phyloP scores from a whole-genome alignment of 2,888 invertebrate genomes.

The Cephus sareptanus region DNA sequence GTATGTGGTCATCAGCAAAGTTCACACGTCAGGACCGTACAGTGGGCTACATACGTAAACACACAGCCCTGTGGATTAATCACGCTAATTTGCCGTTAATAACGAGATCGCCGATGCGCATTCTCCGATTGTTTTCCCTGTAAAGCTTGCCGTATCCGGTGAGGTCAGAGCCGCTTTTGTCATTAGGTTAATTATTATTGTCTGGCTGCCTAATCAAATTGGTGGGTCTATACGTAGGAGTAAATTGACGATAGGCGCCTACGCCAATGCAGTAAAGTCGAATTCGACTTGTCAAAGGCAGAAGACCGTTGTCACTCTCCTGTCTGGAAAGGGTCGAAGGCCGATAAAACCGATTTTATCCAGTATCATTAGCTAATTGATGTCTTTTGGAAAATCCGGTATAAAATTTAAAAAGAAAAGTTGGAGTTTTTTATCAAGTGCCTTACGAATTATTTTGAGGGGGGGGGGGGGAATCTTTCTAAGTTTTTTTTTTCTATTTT shows the following conservation, averaged over 20 bases:
- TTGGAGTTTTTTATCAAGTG: neutral
- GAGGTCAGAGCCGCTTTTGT: slow-evolving; percentile 9
- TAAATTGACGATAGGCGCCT: neutral
- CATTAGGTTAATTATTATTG: slow-evolving; percentile 39
- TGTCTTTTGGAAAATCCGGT: neutral
- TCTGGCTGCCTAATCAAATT: neutral
- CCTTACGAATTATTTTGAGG: neutral
- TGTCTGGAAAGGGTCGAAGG: neutral
- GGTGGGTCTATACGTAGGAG: neutral
- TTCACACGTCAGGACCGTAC: neutral
- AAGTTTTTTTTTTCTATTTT: neutral
- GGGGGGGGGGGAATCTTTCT: no score
- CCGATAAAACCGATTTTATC: neutral
- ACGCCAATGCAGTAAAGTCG: neutral
- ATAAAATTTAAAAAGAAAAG: neutral
- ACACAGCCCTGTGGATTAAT: slow-evolving; percentile 21
- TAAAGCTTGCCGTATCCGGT: slow-evolving; percentile 21
- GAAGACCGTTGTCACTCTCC: neutral
- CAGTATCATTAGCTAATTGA: neutral
- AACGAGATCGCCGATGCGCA: slow-evolving; percentile 25
- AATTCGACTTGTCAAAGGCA: neutral
- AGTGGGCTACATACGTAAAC: neutral
- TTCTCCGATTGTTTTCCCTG: slow-evolving; percentile 27
- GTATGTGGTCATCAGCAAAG: neutral
- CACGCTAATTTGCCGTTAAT: slow-evolving; percentile 36